phyloP scores from a whole-genome alignment of 2,113 vertebrate genomes.

The Lophochroa leadbeateri region DNA sequence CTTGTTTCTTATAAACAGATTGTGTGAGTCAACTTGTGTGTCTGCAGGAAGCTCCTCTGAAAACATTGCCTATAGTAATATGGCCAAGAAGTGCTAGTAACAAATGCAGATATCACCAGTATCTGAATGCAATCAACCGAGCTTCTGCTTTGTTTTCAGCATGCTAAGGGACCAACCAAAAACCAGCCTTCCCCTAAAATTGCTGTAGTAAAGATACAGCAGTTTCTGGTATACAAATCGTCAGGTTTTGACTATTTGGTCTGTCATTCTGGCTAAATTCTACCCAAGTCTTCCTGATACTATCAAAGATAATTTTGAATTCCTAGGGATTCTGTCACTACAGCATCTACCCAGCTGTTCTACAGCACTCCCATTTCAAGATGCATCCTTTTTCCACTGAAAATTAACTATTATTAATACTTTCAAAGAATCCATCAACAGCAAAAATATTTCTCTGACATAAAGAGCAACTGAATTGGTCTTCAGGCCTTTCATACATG shows the following conservation, averaged over 20 bases:
- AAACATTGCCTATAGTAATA: not conserved
- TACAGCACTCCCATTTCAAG: not conserved
- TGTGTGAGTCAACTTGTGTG: not conserved
- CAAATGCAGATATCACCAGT: not conserved
- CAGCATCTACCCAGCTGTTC: not conserved
- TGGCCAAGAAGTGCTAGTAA: not conserved
- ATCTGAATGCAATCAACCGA: not conserved
- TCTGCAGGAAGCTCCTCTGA: not conserved
- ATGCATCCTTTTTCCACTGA: not conserved
- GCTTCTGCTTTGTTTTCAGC: not conserved
- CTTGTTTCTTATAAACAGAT: not conserved
- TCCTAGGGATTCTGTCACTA: not conserved
- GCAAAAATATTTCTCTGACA: not conserved
- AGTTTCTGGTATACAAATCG: not conserved
- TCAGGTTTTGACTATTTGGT: not conserved
- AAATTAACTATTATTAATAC: not conserved
- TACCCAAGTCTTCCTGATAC: not conserved
- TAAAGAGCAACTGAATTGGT: not conserved
- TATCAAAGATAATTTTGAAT: not conserved
- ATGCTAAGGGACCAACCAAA: not conserved
- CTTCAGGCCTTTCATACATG: not conserved
- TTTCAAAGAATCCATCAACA: not conserved
- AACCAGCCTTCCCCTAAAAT: not conserved
- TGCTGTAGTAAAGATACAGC: not conserved
- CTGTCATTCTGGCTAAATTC: not conserved